phyloP scores from a whole-genome alignment of 37 sponge, comb jelly and placozoan genomes.

The Eunapius fragilis region DNA sequence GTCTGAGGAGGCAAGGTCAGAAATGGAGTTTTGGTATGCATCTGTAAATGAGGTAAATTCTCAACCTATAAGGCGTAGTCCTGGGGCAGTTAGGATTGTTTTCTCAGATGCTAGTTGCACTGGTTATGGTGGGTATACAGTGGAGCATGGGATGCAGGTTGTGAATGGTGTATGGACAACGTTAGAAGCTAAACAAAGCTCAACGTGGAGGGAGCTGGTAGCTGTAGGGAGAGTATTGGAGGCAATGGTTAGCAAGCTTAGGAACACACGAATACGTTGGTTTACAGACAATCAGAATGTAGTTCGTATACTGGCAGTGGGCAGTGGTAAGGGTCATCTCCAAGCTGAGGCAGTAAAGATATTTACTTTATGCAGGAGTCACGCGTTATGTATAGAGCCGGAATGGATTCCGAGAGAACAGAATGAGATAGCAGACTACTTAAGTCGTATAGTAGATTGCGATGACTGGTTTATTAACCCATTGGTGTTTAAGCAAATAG shows the following conservation, averaged over 20 bases:
- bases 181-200: slow-evolving; percentile 11
- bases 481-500: slow-evolving; percentile 9
- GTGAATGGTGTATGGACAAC: slow-evolving; percentile 26
- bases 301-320: slow-evolving; percentile 20
- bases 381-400: slow-evolving; percentile 9
- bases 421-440: slow-evolving; percentile 32
- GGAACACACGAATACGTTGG: slow-evolving; percentile 5
- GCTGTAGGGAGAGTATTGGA: slow-evolving; percentile 17
- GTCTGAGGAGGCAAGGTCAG: not conserved
- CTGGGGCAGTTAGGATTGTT: slow-evolving; percentile 34
- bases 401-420: slow-evolving; percentile 43
- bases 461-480: slow-evolving; percentile 45
- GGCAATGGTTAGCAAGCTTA: not conserved
- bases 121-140: slow-evolving; percentile 44
- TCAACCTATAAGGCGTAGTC: slow-evolving; percentile 18
- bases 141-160: not conserved
- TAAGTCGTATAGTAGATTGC: slow-evolving; percentile 30
- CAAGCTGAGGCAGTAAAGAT: slow-evolving; percentile 29
- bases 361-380: not conserved
- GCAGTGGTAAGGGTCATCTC: slow-evolving; percentile 12
- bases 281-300: slow-evolving; percentile 54
- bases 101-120: slow-evolving; percentile 53
- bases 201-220: slow-evolving; percentile 40
- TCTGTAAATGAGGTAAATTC: slow-evolving; percentile 12
- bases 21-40: slow-evolving; percentile 28